Conservation (phyloP, 2,113 vertebrate genomes). For the Atlantisia rogersi region DNA sequence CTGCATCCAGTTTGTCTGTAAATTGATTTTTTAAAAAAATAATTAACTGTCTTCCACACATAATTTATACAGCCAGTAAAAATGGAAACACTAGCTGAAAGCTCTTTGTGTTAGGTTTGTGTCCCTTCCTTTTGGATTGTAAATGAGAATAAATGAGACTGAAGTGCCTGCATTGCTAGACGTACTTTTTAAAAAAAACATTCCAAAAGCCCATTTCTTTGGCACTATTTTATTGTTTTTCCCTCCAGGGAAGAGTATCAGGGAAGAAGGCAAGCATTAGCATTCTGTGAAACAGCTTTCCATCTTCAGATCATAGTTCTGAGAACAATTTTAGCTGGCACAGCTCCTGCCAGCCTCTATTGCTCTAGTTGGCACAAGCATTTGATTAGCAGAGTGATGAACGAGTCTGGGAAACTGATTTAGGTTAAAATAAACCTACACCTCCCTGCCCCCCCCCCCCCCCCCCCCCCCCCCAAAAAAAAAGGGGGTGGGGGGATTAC, state of each 20-base stretch:
- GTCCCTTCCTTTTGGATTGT: not conserved
- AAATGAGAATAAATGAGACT: not conserved
- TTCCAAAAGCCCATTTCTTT: not conserved
- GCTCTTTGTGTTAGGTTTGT: not conserved
- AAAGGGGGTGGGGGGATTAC: not conserved
- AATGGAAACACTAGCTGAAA: not conserved
- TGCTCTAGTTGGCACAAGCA: not conserved
- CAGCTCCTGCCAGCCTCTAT: not conserved
- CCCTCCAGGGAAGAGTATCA: not conserved
- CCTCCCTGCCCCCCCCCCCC: too few species aligned
- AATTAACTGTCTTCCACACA: not conserved
- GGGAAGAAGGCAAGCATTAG: not conserved
- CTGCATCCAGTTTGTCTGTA: not conserved
- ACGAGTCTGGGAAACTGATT: not conserved
- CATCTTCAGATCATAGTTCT: not conserved
- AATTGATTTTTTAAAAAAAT: not conserved
- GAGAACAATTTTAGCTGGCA: not conserved
- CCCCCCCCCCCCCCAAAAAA: too few species aligned
- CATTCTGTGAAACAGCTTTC: not conserved
- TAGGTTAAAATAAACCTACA: not conserved
- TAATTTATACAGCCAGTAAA: not conserved
- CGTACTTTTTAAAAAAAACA: not conserved
- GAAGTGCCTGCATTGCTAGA: not conserved
- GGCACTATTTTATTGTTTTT: not conserved
- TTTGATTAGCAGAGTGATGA: not conserved